These are phyloP conservation scores for Temnothorax unifasciatus DNA, from an alignment of 2,888 invertebrate genomes.

Conservation along the genomic window DNA sequence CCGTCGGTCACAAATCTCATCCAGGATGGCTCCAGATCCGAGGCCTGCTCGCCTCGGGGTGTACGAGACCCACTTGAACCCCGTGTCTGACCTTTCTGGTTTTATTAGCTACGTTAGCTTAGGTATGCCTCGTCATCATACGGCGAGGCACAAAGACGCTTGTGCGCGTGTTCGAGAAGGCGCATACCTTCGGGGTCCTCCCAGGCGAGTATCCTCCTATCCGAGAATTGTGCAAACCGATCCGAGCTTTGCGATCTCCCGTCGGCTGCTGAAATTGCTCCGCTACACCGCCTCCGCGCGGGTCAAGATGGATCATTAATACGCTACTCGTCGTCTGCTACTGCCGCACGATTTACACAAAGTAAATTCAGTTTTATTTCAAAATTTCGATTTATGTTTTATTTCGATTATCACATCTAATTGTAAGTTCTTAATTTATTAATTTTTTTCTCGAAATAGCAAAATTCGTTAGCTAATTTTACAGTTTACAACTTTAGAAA, in stretches of 20 bases:
- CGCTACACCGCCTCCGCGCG: conserved; percentile 30
- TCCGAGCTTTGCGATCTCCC: conserved; percentile 52
- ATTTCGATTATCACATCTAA: neutral
- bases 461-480: neutral
- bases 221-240: conserved; percentile 78
- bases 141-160: conserved; percentile 67
- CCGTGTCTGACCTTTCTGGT: conserved; percentile 80
- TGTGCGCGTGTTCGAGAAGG: conserved; percentile 59
- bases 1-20: conserved; percentile 41
- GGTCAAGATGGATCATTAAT: conserved; percentile 6
- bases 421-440: neutral
- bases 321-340: conserved; percentile 10
- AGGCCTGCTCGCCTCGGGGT: conserved; percentile 50
- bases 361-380: conserved; percentile 1
- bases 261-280: conserved; percentile 39
- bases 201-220: conserved; percentile 70
- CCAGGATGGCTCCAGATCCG: conserved; percentile 61
- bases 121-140: conserved; percentile 79
- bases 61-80: conserved; percentile 76
- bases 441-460: neutral
- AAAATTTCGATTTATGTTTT: neutral
- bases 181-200: conserved; percentile 80
- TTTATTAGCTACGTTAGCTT: conserved; percentile 80
- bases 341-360: neutral
- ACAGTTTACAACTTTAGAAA: neutral